These are phyloP conservation scores for Mionectes macconnelli DNA, from an alignment of 2,113 vertebrate species.

Conservation along the genomic window DNA sequence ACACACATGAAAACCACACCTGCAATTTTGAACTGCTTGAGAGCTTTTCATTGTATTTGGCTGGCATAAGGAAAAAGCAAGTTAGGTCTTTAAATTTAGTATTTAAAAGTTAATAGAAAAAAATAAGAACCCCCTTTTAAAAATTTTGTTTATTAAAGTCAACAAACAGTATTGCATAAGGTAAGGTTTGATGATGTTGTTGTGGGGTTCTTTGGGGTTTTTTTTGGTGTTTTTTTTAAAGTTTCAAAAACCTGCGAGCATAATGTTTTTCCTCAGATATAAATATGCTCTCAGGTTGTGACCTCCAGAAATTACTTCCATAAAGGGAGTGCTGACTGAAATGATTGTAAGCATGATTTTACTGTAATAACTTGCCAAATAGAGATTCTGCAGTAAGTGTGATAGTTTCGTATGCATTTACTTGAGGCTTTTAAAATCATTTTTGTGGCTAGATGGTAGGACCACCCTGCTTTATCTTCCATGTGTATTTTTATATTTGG, in stretches of 20 bases:
- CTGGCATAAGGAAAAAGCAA: not conserved
- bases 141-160: not conserved
- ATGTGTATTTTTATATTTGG: not conserved
- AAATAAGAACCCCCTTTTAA: not conserved
- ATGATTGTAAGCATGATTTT: not conserved
- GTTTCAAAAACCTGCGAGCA: not conserved
- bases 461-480: not conserved
- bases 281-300: not conserved
- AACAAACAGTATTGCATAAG: not conserved
- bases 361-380: not conserved
- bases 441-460: not conserved
- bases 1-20: not conserved
- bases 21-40: not conserved
- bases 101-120: not conserved
- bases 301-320: conserved; percentile 6
- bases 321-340: not conserved
- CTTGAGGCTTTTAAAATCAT: conserved; percentile 8
- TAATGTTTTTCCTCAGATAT: not conserved
- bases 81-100: not conserved
- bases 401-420: not conserved
- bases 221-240: not conserved
- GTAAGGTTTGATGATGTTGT: not conserved
- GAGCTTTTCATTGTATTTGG: not conserved
- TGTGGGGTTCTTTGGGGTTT: not conserved
- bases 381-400: not conserved